Percentiles rank a stretch among this genome's conserved stretches.
phyloP scores from a whole-genome alignment of 2,797 vertebrate species.

The Muraenolepis orangiensis region DNA sequence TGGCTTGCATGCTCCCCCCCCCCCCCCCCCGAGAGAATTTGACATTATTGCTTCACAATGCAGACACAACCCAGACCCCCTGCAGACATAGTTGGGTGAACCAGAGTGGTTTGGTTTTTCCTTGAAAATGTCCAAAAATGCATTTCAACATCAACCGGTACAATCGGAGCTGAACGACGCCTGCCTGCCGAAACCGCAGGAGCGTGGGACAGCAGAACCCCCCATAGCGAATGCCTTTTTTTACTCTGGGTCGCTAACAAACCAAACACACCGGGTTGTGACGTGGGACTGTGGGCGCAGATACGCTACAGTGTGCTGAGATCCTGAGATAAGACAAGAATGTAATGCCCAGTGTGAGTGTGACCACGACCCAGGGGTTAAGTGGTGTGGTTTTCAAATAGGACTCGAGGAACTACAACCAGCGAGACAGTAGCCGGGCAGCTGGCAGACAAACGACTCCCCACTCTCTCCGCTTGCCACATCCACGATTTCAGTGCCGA shows the following conservation, averaged over 20 bases:
- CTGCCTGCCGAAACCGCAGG: conserved; percentile 38
- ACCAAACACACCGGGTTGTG: conserved; percentile 44
- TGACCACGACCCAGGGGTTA: background rate
- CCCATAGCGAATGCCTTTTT: background rate
- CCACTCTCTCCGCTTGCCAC: background rate
- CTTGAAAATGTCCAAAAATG: conserved; percentile 44
- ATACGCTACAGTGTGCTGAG: conserved; percentile 42
- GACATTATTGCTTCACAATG: conserved; percentile 50
- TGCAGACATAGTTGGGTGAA: conserved; percentile 31
- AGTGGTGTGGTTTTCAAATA: background rate
- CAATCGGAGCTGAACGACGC: conserved; percentile 37
- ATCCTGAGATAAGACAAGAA: conserved; percentile 55
- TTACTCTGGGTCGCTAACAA: conserved; percentile 41
- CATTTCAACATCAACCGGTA: conserved; percentile 41
- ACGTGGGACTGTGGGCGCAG: conserved; percentile 43
- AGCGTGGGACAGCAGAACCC: conserved; percentile 35
- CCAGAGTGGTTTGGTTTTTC: conserved; percentile 43
- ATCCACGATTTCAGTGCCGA: background rate
- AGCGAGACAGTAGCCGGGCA: background rate
- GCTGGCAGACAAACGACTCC: background rate
- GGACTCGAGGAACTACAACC: background rate
- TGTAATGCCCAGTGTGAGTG: conserved; percentile 41
- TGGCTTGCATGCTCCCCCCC: conserved; percentile 6
- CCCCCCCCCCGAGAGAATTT: conserved; percentile 41
- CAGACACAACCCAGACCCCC: conserved; percentile 30